These are phyloP conservation scores for Trididemnum nubilum DNA, from an alignment of 23 tunicate species.

Conservation along the genomic window DNA sequence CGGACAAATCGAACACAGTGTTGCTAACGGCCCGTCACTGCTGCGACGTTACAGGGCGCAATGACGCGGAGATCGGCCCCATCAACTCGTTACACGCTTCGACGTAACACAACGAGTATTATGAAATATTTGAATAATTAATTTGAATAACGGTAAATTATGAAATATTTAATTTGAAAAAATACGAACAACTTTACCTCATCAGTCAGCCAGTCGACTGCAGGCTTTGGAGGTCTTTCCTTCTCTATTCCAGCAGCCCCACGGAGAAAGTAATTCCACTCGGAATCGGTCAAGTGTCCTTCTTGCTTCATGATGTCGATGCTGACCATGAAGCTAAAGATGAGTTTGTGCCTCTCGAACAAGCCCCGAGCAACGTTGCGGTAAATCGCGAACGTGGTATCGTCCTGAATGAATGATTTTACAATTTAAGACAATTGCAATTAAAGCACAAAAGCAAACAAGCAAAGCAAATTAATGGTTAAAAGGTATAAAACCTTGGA, in stretches of 20 bases:
- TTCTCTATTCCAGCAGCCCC: slow-evolving; percentile 84
- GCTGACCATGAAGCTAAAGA: slow-evolving; percentile 98
- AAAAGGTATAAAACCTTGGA: not conserved
- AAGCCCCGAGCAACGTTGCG: slow-evolving; percentile 92
- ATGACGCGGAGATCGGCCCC: too few species aligned
- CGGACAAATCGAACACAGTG: too few species aligned
- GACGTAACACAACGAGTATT: too few species aligned
- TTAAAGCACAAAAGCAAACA: too few species aligned
- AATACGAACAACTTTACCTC: too few species aligned
- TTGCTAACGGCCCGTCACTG: too few species aligned
- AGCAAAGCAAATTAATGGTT: not conserved
- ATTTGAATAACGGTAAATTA: too few species aligned
- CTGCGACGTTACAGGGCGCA: too few species aligned
- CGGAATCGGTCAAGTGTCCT: slow-evolving; percentile 43
- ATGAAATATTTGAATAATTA: too few species aligned
- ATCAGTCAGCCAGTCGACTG: slow-evolving; percentile 74
- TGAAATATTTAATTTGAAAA: too few species aligned
- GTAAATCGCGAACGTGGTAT: slow-evolving; percentile 87
- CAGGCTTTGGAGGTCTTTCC: slow-evolving; percentile 75
- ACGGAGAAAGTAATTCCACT: slow-evolving; percentile 84
- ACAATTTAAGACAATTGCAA: too few species aligned
- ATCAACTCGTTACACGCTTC: too few species aligned
- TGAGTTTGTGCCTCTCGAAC: slow-evolving; percentile 92
- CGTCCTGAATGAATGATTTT: slow-evolving; percentile 53
- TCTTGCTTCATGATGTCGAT: slow-evolving; percentile 74